These are phyloP conservation scores for Dasyurus viverrinus DNA, from an alignment of 2,113 vertebrate species.

Conservation along the genomic window DNA sequence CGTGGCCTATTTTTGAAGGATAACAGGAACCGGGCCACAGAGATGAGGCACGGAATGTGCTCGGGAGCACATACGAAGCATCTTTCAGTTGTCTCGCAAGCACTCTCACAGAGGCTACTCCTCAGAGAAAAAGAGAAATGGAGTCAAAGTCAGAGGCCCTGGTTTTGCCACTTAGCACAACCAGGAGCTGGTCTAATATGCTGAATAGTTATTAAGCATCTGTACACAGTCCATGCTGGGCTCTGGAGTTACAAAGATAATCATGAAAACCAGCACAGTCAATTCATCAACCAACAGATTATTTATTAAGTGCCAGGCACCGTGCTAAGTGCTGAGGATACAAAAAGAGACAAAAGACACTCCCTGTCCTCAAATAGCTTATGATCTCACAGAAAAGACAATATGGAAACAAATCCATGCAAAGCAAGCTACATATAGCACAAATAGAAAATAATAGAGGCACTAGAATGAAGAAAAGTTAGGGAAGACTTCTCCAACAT, in stretches of 20 bases:
- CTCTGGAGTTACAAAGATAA: not conserved
- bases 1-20: slow-evolving; percentile 83
- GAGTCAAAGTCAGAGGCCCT: not conserved
- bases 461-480: no score
- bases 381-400: no score
- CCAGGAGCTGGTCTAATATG: not conserved
- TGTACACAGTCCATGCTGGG: not conserved
- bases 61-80: slow-evolving; percentile 65
- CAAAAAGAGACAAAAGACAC: no score
- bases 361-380: no score
- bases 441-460: no score
- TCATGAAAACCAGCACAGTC: not conserved
- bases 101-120: not conserved
- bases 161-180: not conserved
- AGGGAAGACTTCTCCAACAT: no score
- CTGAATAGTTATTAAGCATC: not conserved
- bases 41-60: slow-evolving; percentile 75
- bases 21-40: slow-evolving; percentile 78
- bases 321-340: no score
- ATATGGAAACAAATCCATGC: no score
- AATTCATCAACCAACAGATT: not conserved
- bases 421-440: no score
- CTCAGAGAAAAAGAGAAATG: no score
- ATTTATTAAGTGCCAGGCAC: not conserved
- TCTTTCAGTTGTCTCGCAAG: not conserved